These are phyloP conservation scores for Nesidiocoris tenuis DNA, from an alignment of 2,888 invertebrate species.

Conservation along the genomic window DNA sequence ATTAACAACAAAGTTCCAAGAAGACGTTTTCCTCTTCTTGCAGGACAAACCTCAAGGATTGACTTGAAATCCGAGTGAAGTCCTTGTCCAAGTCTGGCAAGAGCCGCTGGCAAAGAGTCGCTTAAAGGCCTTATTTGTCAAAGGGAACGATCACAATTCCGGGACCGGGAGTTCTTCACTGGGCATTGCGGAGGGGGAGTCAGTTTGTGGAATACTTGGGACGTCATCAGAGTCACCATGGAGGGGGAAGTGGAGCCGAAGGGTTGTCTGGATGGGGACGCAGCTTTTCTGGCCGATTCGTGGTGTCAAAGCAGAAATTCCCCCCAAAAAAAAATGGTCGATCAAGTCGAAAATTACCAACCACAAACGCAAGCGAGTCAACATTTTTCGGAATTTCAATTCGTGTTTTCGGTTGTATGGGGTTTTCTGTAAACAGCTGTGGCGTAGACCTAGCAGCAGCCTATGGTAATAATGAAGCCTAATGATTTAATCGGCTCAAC, in stretches of 20 bases:
- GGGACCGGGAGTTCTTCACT: conserved; percentile 2
- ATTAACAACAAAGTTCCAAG: conserved; percentile 33
- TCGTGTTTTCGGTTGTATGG: no score
- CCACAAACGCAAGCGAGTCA: no score
- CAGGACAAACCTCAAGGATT: neutral
- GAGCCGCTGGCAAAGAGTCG: neutral
- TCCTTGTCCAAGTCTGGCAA: neutral
- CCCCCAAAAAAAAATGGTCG: no score
- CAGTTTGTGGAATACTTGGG: conserved; percentile 6
- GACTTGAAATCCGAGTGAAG: neutral
- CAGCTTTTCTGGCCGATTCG: no score
- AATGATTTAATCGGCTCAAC: conserved; percentile 18
- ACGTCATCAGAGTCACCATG: conserved; percentile 5
- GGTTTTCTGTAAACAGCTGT: no score
- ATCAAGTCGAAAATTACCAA: no score
- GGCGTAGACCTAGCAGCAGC: conserved; percentile 3
- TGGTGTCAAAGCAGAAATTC: no score
- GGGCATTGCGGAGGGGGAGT: neutral
- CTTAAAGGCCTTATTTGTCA: conserved; percentile 32
- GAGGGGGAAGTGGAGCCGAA: no score
- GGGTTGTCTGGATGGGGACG: no score
- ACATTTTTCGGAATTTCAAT: no score
- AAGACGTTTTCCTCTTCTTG: conserved; percentile 16
- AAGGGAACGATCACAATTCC: conserved; percentile 34
- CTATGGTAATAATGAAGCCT: conserved; percentile 21